A percentile compares a stretch with the other conserved stretches of the same genome.
Evolutionary conservation across 2,888 invertebrate species (phyloP).

Genomic region (Nemotelus pantherinus): DNA sequence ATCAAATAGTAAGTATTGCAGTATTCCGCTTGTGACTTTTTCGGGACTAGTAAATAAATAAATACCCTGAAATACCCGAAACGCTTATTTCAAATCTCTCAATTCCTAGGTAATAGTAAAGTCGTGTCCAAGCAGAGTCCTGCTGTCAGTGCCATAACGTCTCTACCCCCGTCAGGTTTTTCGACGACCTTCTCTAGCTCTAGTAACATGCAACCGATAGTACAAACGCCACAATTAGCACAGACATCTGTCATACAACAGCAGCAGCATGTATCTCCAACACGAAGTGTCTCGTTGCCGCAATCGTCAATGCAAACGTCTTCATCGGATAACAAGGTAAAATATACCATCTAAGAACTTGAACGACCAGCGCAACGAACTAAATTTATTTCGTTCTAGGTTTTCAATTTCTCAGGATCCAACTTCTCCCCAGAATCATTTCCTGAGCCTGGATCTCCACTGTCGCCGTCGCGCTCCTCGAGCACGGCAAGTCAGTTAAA

Average conservation of each 20-base stretch:
- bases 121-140: slow-evolving; percentile 54
- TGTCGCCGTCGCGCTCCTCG: slow-evolving; percentile 69
- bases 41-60: neutral
- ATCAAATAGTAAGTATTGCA: slow-evolving; percentile 54
- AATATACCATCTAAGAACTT: neutral
- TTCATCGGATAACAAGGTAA: slow-evolving; percentile 56
- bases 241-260: slow-evolving; percentile 36
- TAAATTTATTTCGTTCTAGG: slow-evolving; percentile 50
- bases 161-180: slow-evolving; percentile 45
- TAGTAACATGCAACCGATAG: slow-evolving; percentile 66
- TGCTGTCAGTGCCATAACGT: slow-evolving; percentile 59
- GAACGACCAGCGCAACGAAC: neutral
- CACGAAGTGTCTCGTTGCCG: slow-evolving; percentile 62
- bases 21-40: neutral
- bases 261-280: slow-evolving; percentile 57
- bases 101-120: slow-evolving; percentile 30
- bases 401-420: slow-evolving; percentile 58
- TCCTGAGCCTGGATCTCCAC: slow-evolving; percentile 66
- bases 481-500: slow-evolving; percentile 62
- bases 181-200: slow-evolving; percentile 55
- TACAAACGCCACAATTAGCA: slow-evolving; percentile 58
- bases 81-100: neutral
- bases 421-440: slow-evolving; percentile 61
- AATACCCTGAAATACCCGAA: neutral
- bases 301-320: slow-evolving; percentile 59